Conservation (phyloP, 2,113 vertebrate species). For the Gadus chalcogrammus region DNA sequence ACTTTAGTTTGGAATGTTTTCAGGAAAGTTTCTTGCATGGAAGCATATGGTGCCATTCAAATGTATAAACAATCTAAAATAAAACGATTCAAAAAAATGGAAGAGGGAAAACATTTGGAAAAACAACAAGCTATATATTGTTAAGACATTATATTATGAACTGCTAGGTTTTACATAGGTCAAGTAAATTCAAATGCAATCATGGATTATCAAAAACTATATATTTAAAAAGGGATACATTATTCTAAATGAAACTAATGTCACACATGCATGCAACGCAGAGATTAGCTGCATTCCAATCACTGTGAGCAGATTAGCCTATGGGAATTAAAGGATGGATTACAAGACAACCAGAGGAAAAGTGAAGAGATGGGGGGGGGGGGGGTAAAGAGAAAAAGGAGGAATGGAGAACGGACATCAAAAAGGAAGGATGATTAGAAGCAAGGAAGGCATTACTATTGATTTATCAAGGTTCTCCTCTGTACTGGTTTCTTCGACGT, state of each 20-base stretch:
- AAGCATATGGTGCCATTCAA: too few species aligned
- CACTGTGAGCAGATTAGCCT: background rate
- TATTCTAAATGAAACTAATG: background rate
- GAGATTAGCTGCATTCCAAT: slow-evolving; percentile 19
- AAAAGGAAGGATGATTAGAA: slow-evolving; percentile 1
- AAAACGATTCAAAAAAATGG: too few species aligned
- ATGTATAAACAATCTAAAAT: too few species aligned
- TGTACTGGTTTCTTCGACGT: slow-evolving; percentile 25
- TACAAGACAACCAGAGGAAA: slow-evolving; percentile 10
- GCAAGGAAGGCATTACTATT: slow-evolving; percentile 59
- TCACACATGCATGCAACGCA: slow-evolving; percentile 32
- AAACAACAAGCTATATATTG: too few species aligned
- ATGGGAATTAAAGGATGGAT: slow-evolving; percentile 6
- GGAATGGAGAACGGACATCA: too few species aligned
- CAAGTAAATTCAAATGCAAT: too few species aligned
- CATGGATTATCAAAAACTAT: too few species aligned
- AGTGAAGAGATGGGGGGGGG: background rate
- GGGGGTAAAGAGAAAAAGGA: too few species aligned
- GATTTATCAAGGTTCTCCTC: slow-evolving; percentile 46
- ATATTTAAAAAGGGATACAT: too few species aligned
- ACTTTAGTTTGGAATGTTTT: too few species aligned
- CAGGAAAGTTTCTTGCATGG: too few species aligned
- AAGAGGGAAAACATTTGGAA: too few species aligned
- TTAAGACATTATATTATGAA: background rate
- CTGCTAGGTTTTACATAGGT: background rate